A percentile compares a stretch with the other conserved stretches of the same genome.
phyloP scores from a whole-genome alignment of 2,113 vertebrate genomes.

The Prunella himalayana region DNA sequence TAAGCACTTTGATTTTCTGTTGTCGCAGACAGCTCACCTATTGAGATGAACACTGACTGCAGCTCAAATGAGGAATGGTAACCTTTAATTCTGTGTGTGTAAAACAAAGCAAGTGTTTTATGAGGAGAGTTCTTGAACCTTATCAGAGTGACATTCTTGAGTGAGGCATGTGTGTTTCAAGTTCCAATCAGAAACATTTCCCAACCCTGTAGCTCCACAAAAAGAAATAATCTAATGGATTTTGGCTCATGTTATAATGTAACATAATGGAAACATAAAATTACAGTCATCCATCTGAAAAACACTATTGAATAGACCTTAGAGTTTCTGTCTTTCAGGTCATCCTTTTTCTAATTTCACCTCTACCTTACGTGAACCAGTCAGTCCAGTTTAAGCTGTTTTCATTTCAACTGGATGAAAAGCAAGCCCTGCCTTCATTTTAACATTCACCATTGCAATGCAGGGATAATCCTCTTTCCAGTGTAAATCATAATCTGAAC shows the following conservation, averaged over 20 bases:
- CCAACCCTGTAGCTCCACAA: not conserved
- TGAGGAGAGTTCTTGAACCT: not conserved
- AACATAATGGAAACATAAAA: not conserved
- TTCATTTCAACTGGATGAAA: not conserved
- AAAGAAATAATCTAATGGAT: not conserved
- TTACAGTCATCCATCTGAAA: not conserved
- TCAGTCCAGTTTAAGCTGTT: not conserved
- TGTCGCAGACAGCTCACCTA: not conserved
- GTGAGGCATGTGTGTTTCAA: not conserved
- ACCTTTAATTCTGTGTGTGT: not conserved
- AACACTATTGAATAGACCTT: not conserved
- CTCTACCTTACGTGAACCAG: slow-evolving; percentile 5
- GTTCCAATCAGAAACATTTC: not conserved
- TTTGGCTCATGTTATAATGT: not conserved
- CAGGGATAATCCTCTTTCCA: slow-evolving; percentile 43
- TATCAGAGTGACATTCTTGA: not conserved
- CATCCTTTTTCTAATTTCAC: slow-evolving; percentile 11
- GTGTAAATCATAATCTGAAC: slow-evolving; percentile 50
- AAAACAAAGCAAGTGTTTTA: not conserved
- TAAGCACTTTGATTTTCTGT: not conserved
- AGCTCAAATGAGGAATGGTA: not conserved
- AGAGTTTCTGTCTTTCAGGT: not conserved
- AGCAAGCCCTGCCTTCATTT: not conserved
- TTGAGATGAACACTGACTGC: not conserved
- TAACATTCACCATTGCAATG: not conserved